Evolutionary conservation across 2,888 invertebrate species (phyloP), one percentile per base, ranked within the genome.

Genomic region (Diaperis boleti): DNA sequence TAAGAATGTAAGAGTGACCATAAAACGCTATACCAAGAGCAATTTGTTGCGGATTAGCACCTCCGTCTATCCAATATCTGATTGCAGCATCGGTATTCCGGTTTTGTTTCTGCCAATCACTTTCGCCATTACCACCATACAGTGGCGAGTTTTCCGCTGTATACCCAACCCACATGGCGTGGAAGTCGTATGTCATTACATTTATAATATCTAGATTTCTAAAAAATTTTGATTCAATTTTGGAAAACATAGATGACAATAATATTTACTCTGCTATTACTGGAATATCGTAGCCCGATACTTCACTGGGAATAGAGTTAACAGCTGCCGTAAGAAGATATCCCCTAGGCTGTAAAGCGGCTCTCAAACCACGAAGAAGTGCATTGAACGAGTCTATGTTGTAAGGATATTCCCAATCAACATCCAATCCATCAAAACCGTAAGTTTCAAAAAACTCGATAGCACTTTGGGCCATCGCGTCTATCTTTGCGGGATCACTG

Each of bases 141-240:
- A 64, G 33, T 3, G 64, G 64, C 2, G 64, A 59, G 10, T 64
- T 64, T 33, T 64, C 64, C 10, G 41, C 91, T 0, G 89, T 87
- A 0, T 79, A 79, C 0, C 47, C 70, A 41, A 92, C 89, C 88
- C 88, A 90, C 0, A 87, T 79, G 1, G 91, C 91, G 69, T 91
- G 87, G 69, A 91, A 81, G 73, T 86, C 85, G 69, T 85, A 86
- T 1, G 83, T 78, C 85, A 86, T 85, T 14, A 85, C 71, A 35
- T 83, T 79, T 31, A 85, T 79, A 52, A 82, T 79, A 71, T 85
- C 85, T 1, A 85, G 73, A 57, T 76, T 76, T 56, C 82, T 82
- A 52, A 26, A 26, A 26, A 20, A 4, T 3, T 20, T 20, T 26
- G 2, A 26, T 26, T 26, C 14, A 41, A 41, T 5, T 14, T 41